phyloP scores from a whole-genome alignment of 1,140 invertebrate genomes.

The Planococcus citri region DNA sequence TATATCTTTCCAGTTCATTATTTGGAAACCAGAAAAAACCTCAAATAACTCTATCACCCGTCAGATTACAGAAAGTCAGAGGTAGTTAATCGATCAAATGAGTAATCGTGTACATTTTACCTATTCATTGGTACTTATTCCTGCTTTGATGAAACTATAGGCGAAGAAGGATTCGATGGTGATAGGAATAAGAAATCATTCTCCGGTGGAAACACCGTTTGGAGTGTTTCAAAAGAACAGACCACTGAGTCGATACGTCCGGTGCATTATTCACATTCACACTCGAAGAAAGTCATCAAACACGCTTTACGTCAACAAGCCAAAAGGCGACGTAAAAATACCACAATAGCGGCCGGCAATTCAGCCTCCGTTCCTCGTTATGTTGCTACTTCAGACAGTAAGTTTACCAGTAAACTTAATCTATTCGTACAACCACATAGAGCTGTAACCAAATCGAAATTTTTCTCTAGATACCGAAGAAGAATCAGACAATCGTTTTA shows the following conservation, averaged over 20 bases:
- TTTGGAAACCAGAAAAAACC: slow-evolving; percentile 15
- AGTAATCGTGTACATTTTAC: not conserved
- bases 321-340: slow-evolving; percentile 61
- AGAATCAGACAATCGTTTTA: slow-evolving; percentile 22
- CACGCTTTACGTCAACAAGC: slow-evolving; percentile 63
- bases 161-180: slow-evolving; percentile 16
- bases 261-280: slow-evolving; percentile 26
- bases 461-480: slow-evolving; percentile 27
- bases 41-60: slow-evolving; percentile 26
- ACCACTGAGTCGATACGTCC: slow-evolving; percentile 22
- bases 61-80: slow-evolving; percentile 29
- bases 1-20: slow-evolving; percentile 15
- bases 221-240: slow-evolving; percentile 25
- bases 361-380: slow-evolving; percentile 45
- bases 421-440: not conserved
- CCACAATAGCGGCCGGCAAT: slow-evolving; percentile 54
- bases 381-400: slow-evolving; percentile 26
- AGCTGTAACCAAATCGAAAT: not conserved
- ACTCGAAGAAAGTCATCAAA: slow-evolving; percentile 50
- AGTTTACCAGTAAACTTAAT: not conserved
- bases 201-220: slow-evolving; percentile 21
- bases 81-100: slow-evolving; percentile 21
- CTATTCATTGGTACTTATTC: not conserved
- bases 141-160: slow-evolving; percentile 5
- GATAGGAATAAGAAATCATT: slow-evolving; percentile 21